These are phyloP conservation scores for Phocides pigmalion DNA, from an alignment of 1,140 invertebrate genomes.

Conservation along the genomic window DNA sequence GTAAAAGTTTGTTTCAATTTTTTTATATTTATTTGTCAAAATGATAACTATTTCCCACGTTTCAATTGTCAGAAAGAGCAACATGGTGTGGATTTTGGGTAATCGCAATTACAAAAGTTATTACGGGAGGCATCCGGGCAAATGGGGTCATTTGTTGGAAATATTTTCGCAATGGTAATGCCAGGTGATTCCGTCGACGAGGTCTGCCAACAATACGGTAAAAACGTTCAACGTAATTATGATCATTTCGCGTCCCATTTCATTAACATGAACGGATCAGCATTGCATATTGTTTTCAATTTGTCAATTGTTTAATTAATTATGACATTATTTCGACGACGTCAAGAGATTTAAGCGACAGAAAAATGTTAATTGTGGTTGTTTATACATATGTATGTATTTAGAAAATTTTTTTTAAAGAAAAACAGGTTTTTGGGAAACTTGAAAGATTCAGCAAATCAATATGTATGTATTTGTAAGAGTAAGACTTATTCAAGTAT, in stretches of 20 bases:
- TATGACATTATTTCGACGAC: slow-evolving; percentile 19
- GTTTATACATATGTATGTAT: too few relatives aligned
- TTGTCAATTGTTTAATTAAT: slow-evolving; percentile 55
- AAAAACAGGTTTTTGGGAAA: too few relatives aligned
- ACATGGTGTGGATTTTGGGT: slow-evolving; percentile 45
- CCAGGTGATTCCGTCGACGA: slow-evolving; percentile 73
- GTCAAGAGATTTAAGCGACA: slow-evolving; percentile 29
- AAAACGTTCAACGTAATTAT: slow-evolving; percentile 76
- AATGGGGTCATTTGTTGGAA: slow-evolving; percentile 74
- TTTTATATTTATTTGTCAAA: too few relatives aligned
- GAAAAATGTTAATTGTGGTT: too few relatives aligned
- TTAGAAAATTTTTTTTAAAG: too few relatives aligned
- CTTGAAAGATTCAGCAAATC: too few relatives aligned
- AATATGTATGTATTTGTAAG: too few relatives aligned
- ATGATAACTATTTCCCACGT: too few relatives aligned
- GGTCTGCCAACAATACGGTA: slow-evolving; percentile 74
- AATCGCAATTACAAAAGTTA: slow-evolving; percentile 70
- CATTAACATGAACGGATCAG: slow-evolving; percentile 73
- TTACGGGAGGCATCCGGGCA: slow-evolving; percentile 64
- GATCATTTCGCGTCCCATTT: slow-evolving; percentile 76
- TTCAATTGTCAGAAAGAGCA: not conserved
- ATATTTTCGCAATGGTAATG: slow-evolving; percentile 77
- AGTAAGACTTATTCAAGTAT: too few relatives aligned
- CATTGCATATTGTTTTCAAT: slow-evolving; percentile 61
- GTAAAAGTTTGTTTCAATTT: too few relatives aligned